Conservation (phyloP, 2,888 invertebrate species). For the Eupelmus urozonus region DNA sequence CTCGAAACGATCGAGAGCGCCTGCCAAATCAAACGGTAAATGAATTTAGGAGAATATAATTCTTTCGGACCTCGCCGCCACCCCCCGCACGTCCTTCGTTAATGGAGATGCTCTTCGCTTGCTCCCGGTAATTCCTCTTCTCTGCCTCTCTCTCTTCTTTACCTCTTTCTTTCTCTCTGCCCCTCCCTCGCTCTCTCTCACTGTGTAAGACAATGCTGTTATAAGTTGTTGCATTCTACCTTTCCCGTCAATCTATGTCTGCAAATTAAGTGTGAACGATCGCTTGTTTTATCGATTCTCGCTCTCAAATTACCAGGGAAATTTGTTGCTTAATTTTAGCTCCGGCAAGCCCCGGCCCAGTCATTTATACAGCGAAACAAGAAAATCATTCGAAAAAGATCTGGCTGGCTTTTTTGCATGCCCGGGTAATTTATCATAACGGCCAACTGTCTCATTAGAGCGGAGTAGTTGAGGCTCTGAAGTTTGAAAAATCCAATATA, state of each 20-base stretch:
- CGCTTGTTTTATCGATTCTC: slow-evolving; percentile 6
- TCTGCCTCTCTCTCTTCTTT: neutral
- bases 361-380: no score
- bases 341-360: no score
- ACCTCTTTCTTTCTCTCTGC: neutral
- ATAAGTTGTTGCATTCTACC: slow-evolving; percentile 3
- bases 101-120: neutral
- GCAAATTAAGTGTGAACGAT: neutral
- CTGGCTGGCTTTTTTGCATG: no score
- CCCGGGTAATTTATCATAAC: no score
- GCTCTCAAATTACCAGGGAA: neutral
- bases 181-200: neutral
- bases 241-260: slow-evolving; percentile 15
- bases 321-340: no score
- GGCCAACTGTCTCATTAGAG: no score
- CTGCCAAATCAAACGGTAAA: slow-evolving; percentile 50
- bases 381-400: no score
- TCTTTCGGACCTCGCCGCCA: slow-evolving; percentile 28
- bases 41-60: slow-evolving; percentile 54
- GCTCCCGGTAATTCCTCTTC: neutral
- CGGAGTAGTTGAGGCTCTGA: no score
- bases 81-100: neutral
- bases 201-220: neutral
- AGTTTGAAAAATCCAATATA: no score
- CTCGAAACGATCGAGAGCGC: slow-evolving; percentile 36